A percentile compares a stretch with the other conserved stretches of the same genome.
Evolutionary conservation across 2,888 invertebrate species (phyloP).

Genomic region (Lochmaea capreae): DNA sequence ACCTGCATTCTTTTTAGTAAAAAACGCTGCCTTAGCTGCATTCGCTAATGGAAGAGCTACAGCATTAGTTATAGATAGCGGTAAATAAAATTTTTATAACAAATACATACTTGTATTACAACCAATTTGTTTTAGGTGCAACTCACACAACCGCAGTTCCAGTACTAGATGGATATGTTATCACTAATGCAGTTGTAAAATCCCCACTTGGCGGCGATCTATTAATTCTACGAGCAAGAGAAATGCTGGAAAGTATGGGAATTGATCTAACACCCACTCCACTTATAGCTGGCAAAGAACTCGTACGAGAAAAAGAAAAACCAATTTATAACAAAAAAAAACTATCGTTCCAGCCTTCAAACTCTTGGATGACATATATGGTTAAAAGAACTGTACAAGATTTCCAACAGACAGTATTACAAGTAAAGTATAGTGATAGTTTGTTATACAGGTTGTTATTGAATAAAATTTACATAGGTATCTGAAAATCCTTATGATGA

Average conservation of each 20-base stretch:
- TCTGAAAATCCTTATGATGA: conserved; percentile 94
- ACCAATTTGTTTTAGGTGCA: conserved; percentile 73
- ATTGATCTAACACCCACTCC: conserved; percentile 72
- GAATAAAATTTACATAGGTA: conserved; percentile 67
- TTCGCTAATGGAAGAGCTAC: conserved; percentile 95
- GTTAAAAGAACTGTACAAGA: conserved; percentile 85
- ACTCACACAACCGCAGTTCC: conserved; percentile 99
- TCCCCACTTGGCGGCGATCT: conserved; percentile 98
- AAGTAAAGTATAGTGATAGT: conserved; percentile 61
- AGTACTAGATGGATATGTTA: conserved; percentile 92
- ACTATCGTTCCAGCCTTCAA: conserved; percentile 84
- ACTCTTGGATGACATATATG: conserved; percentile 97
- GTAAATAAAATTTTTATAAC: conserved; percentile 15
- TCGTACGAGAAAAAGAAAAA: conserved; percentile 89
- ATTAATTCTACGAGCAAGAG: conserved; percentile 79
- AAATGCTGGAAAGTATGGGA: conserved; percentile 68
- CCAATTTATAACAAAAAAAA: conserved; percentile 84
- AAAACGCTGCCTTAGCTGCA: conserved; percentile 97
- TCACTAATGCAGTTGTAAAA: conserved; percentile 94
- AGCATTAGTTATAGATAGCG: conserved; percentile 64
- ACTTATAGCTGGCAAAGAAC: conserved; percentile 83
- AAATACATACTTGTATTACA: neutral
- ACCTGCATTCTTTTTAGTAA: conserved; percentile 97
- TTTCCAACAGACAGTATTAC: conserved; percentile 75
- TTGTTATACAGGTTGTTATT: neutral